phyloP scores from a whole-genome alignment of 2,888 invertebrate genomes.

The Nematopogon swammerdamellus region DNA sequence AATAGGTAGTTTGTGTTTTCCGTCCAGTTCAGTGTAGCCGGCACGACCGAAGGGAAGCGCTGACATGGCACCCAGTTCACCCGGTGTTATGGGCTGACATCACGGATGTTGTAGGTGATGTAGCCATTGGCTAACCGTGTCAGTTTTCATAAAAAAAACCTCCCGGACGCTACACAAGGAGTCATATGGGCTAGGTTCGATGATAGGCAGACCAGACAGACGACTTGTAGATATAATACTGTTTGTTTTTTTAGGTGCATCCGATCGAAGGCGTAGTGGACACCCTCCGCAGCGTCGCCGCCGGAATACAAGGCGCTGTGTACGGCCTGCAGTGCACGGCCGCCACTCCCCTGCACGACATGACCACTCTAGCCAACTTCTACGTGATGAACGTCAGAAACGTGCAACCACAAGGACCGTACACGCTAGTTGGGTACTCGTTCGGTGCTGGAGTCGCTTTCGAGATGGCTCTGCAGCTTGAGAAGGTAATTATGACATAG shows the following conservation, averaged over 20 bases:
- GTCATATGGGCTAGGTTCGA: too few relatives aligned
- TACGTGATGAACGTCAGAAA: slow-evolving; percentile 72
- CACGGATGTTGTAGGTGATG: too few relatives aligned
- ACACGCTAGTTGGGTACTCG: slow-evolving; percentile 90
- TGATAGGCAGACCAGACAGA: too few relatives aligned
- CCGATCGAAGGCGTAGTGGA: slow-evolving; percentile 87
- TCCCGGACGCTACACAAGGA: too few relatives aligned
- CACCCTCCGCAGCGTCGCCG: slow-evolving; percentile 68
- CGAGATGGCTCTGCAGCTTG: slow-evolving; percentile 88
- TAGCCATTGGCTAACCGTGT: too few relatives aligned
- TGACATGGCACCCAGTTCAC: too few relatives aligned
- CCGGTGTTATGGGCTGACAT: too few relatives aligned
- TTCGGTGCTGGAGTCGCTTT: slow-evolving; percentile 94
- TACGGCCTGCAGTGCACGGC: slow-evolving; percentile 88
- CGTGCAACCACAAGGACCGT: slow-evolving; percentile 79
- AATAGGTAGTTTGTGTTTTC: too few relatives aligned
- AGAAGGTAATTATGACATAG: slow-evolving; percentile 33
- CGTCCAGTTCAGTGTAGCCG: too few relatives aligned
- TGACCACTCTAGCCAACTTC: slow-evolving; percentile 68
- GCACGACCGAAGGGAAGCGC: too few relatives aligned
- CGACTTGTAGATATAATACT: too few relatives aligned
- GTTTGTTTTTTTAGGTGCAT: slow-evolving; percentile 52
- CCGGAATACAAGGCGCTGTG: slow-evolving; percentile 69
- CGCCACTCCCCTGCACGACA: slow-evolving; percentile 68
- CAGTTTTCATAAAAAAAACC: too few relatives aligned